Percentiles rank a stretch among this genome's conserved stretches.
Conservation (phyloP, 1,140 invertebrate genomes). For the Helicoverpa armigera region DNA sequence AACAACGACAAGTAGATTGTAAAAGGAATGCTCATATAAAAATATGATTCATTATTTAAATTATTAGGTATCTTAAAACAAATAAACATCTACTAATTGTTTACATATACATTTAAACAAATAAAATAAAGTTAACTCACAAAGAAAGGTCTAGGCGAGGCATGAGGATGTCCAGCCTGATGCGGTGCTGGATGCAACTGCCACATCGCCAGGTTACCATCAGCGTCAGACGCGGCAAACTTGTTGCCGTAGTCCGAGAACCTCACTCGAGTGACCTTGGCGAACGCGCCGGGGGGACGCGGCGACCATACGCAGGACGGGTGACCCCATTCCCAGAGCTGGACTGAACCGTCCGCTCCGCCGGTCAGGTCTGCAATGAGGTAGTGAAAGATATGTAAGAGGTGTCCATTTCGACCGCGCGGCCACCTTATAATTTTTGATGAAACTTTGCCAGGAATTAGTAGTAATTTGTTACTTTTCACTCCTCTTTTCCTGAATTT, state of each 20-base stretch:
- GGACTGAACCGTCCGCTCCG: conserved; percentile 98
- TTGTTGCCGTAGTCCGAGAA: conserved; percentile 99
- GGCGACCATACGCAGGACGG: conserved; percentile 95
- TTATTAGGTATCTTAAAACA: too few species aligned
- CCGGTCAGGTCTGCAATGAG: conserved; percentile 93
- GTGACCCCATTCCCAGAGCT: conserved; percentile 99
- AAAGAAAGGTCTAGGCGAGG: conserved; percentile 96
- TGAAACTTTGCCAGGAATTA: too few species aligned
- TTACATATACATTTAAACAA: too few species aligned
- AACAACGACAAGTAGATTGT: too few species aligned
- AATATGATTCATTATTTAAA: too few species aligned
- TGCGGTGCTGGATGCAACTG: conserved; percentile 93
- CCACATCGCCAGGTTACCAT: conserved; percentile 96
- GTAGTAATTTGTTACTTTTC: too few species aligned
- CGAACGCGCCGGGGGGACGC: conserved; percentile 94
- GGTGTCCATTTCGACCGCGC: too few species aligned
- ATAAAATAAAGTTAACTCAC: conserved; percentile 89
- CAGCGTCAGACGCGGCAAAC: conserved; percentile 98
- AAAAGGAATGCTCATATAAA: too few species aligned
- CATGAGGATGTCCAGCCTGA: conserved; percentile 72
- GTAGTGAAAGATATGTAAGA: too few species aligned
- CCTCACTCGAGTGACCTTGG: conserved; percentile 97
- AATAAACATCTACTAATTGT: too few species aligned
- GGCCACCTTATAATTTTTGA: too few species aligned
- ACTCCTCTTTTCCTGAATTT: too few species aligned